Base-by-base conservation (phyloP, 2,113 vertebrate genomes). In the Ellobius talpinus region DNA sequence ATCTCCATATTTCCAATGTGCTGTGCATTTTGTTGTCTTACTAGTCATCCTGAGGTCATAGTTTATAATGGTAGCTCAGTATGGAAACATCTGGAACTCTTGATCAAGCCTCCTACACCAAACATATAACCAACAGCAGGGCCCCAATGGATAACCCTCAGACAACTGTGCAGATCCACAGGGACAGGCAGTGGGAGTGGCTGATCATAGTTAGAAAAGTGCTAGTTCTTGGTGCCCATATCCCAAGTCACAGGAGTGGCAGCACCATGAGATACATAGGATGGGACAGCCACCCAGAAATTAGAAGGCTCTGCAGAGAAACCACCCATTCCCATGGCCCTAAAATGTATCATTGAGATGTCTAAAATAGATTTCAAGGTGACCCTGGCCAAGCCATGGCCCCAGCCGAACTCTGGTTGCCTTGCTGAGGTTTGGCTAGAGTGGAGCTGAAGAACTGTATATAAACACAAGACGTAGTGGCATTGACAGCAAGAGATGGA, bases 291-390 rank as follows among this genome's bases (percentile, higher is more conserved):
- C 1, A 10, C 78, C 33, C 70, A 86, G 94, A 81, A 87, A 86
- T 86, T 42, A 95, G 65, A 87, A 76, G 82, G 52, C n/a, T n/a
- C 63, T 79, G 8, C 6, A 21, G 84, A 52, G 68, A 76, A 36
- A 29, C 73, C 10, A 0, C 93, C 77, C 74, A 36, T 29, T 26
- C n/a, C 55, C 33, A n/a, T 81, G 88, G 90, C 78, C 68, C 74
- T 5, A 26, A 78, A 91, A 50, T 42, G 19, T 90, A 79, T 94
- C 93, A 95, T 63, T 91, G 78, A 70, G 87, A 72, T 55, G 68
- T 90, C 92, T 72, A 96, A 97, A 97, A 97, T 86, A 98, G 97
- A 95, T n/a, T 42, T 13, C n/a, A 58, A 7, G 12, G 90, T 45
- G 91, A 85, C 87, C 77, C 7, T 0, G 82, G 86, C 88, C 79